Evolutionary conservation across 2,888 invertebrate genomes (phyloP).

Genomic region (Griposia aprilina): DNA sequence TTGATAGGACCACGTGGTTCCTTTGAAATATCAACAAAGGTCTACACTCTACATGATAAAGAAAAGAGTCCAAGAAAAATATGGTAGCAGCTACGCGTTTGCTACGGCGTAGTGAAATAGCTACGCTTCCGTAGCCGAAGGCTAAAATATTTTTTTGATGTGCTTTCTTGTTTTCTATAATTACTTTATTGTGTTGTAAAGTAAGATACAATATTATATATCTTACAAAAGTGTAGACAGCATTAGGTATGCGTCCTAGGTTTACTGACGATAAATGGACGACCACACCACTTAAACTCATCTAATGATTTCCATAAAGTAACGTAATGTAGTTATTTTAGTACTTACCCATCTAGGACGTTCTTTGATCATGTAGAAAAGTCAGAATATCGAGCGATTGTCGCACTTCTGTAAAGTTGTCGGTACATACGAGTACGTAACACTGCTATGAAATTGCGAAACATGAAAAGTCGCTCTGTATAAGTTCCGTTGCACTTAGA

Average conservation of each 20-base stretch:
- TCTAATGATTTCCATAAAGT: neutral
- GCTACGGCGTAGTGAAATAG: conserved; percentile 34
- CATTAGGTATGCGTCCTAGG: neutral
- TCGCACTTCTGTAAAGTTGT: conserved; percentile 34
- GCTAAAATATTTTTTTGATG: neutral
- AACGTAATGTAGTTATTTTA: neutral
- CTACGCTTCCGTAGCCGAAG: conserved; percentile 16
- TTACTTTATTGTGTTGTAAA: neutral
- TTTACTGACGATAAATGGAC: no score
- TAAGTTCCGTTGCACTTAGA: conserved; percentile 55
- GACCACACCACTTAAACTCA: neutral
- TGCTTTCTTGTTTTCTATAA: neutral
- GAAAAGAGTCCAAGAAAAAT: conserved; percentile 11
- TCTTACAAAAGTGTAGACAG: neutral
- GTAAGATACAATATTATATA: neutral
- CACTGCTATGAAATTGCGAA: conserved; percentile 54
- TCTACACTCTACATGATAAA: conserved; percentile 21
- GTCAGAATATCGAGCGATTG: conserved; percentile 1
- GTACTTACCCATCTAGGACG: neutral
- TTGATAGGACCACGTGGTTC: conserved; percentile 8
- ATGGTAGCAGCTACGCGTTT: neutral
- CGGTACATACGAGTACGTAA: conserved; percentile 31
- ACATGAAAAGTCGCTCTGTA: conserved; percentile 59
- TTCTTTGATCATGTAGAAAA: conserved; percentile 18
- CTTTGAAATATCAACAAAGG: conserved; percentile 19